Percentiles rank a stretch among this genome's conserved stretches.
Conservation (phyloP, 2,113 vertebrate species). For the Melanostigma gelatinosum region DNA sequence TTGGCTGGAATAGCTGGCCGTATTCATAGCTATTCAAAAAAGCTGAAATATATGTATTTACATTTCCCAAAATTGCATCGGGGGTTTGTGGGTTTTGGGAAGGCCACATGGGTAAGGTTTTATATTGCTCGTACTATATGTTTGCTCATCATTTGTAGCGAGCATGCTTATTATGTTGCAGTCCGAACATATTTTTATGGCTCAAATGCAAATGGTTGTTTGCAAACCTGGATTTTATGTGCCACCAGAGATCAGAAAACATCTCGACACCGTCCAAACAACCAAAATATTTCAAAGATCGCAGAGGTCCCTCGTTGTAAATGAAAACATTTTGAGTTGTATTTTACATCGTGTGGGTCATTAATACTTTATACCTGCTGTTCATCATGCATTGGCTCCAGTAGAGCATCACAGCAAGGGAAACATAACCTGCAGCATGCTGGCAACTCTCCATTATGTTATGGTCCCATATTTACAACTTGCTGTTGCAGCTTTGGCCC, state of each 20-base stretch:
- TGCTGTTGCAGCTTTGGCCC: constrained; percentile 31
- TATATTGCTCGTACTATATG: constrained; percentile 34
- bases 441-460: constrained; percentile 61
- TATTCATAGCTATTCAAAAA: constrained; percentile 42
- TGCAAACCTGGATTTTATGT: constrained; percentile 58
- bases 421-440: constrained; percentile 43
- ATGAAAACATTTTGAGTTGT: constrained; percentile 39
- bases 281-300: constrained; percentile 39
- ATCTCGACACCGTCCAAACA: constrained; percentile 27
- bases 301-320: background rate
- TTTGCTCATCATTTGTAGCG: constrained; percentile 54
- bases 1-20: constrained; percentile 39
- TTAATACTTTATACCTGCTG: constrained; percentile 58
- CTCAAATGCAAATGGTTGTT: constrained; percentile 55
- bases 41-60: constrained; percentile 54
- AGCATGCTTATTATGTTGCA: constrained; percentile 41
- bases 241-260: constrained; percentile 50
- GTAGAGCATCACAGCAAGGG: constrained; percentile 38
- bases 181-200: constrained; percentile 54
- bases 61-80: constrained; percentile 56
- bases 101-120: constrained; percentile 42
- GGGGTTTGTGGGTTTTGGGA: constrained; percentile 43
- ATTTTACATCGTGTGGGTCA: constrained; percentile 40
- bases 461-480: constrained; percentile 50
- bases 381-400: constrained; percentile 49